Evolutionary conservation across 2,113 vertebrate species (phyloP), one percentile per base, ranked within the genome.

Genomic region (Ctenodactylus gundi): DNA sequence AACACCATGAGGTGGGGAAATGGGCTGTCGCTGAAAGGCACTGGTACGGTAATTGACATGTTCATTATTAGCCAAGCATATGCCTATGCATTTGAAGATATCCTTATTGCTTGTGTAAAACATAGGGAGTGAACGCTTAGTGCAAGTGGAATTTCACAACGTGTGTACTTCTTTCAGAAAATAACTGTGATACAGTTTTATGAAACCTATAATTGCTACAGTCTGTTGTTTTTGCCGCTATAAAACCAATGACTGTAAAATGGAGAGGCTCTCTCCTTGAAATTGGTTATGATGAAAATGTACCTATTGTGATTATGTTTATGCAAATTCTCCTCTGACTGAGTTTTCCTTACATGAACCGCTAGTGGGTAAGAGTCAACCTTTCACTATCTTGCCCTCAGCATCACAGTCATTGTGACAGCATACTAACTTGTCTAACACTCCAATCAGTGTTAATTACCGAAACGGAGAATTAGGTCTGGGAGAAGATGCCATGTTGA

Each of bases 221-320:
- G 39, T 75, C 41, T 93, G 39, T 58, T 95, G 36, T 83, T 65
- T 88, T 65, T 85, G 31, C 72, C 23, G 46, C 60, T 95, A 17
- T 89, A 93, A 93, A 95, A 84, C 70, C 75, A 92, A 4, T 88
- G 73, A 39, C 46, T 90, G 7, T 62, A 41, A 90, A 96, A 90
- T 78, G 29, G 18, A 75, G 73, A 87, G 41, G 34, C 55, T 88
- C 49, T 64, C 78, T 81, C 27, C 29, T 88, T 67, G 31, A 94
- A 89, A 85, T 25, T 77, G 70, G 4, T 84, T 73, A 34, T 95
- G 73, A 93, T 85, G 31, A 84, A 78, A 86, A 90, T 75, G 65
- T 72, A 25, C n/a, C 41, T 64, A 14, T 65, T 82, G 41, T 46
- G 51, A 80, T 94, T 70, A 80, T 41, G 51, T 94, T 13, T 62